Base-by-base conservation (phyloP, 2,888 invertebrate species). In the Drosophila niveifrons region DNA sequence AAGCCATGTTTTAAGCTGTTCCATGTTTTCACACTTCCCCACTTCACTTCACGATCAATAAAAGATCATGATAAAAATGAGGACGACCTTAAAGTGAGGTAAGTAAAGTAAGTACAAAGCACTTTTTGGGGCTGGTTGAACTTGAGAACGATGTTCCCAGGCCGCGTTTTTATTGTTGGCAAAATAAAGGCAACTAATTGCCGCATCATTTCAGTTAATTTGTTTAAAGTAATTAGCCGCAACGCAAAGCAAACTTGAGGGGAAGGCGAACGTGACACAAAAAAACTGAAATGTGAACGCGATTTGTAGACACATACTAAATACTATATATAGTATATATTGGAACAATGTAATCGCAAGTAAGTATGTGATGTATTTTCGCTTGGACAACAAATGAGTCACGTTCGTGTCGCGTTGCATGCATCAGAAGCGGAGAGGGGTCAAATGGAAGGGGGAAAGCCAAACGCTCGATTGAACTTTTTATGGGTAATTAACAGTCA, bases 401-500 rank as follows among this genome's bases (percentile, higher is more conserved):
- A 78, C 77, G 58, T 72, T 46, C 18, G 36, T 34, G 44, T 34
- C 52, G 36, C 43, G 44, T 34, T 61, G 43, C 44, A 51, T 11
- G 59, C 18, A 23, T 23, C 23, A 23, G 23, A 23, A 23, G 1
- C 41, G 17, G 39, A 41, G 23, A 13, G 55, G 44, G 41, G 15
- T 23, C 51, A 11, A 2, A 13, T 7, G 17, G 8, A 50, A 9
- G 31, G 17, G 44, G n/a, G 13, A 29, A 3, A 41, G 68, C 69
- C 63, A 63, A 58, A 10, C 50, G 77, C 63, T 72, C 77, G 73
- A 73, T 80, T 78, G 80, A 75, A 72, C 58, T 61, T 72, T 75
- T 72, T 59, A 67, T 75, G 67, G 62, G 31, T 72, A 78, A 75
- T 75, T 75, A 75, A 73, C 59, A 74, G 34, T 59, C 58, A 51